These are phyloP conservation scores for Chironex yamaguchii DNA, from an alignment of 30 jellyfish, hydroid and myxozoan species.

Conservation along the genomic window DNA sequence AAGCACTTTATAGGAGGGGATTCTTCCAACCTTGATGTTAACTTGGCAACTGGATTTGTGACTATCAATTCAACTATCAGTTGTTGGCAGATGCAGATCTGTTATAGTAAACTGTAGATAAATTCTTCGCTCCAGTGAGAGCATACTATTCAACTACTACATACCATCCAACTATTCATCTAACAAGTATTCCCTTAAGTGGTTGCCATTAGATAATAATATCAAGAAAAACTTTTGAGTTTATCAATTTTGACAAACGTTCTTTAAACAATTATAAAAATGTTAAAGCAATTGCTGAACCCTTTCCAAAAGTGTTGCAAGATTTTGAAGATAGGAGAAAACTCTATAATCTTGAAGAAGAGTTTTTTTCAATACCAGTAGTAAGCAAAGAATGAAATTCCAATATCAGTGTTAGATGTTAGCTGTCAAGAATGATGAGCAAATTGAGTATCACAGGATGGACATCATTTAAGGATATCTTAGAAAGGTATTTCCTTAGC, in stretches of 20 bases:
- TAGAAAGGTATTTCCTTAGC: not conserved
- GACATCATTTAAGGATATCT: constrained; percentile 21
- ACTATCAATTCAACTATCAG: constrained; percentile 54
- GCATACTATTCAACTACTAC: constrained; percentile 38
- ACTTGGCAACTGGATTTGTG: constrained; percentile 50
- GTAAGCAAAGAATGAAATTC: not conserved
- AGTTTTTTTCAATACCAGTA: not conserved
- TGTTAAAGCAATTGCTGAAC: constrained; percentile 19
- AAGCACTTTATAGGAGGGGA: no score
- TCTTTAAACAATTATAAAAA: not conserved
- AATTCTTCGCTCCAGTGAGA: constrained; percentile 53
- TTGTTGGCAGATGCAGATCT: constrained; percentile 46
- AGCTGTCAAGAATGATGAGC: not conserved
- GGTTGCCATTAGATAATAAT: constrained; percentile 68
- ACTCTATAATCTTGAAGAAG: not conserved
- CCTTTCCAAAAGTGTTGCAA: not conserved
- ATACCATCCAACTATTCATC: no score
- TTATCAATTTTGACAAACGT: constrained; percentile 34
- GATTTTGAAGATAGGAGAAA: constrained; percentile 3
- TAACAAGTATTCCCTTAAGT: constrained; percentile 47
- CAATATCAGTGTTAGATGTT: constrained; percentile 37
- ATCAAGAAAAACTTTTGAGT: constrained; percentile 42
- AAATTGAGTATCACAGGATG: constrained; percentile 11
- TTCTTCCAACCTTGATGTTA: constrained; percentile 49
- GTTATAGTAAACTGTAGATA: constrained; percentile 15